Conservation (phyloP, 2,888 invertebrate species). For the Pandemis corylana region DNA sequence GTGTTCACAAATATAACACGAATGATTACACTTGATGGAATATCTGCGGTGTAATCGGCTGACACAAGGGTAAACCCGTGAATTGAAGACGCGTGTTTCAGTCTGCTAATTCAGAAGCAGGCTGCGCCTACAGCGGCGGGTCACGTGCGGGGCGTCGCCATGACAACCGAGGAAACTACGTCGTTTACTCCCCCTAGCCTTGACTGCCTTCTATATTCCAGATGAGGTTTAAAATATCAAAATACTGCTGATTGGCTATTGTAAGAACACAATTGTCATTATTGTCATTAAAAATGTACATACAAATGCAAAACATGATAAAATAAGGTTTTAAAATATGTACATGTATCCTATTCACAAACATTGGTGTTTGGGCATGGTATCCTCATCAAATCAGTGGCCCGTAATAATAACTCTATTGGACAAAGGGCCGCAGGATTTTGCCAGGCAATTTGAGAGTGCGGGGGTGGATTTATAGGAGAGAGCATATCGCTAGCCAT, state of each 20-base stretch:
- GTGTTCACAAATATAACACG: slow-evolving; percentile 51
- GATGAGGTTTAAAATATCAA: neutral
- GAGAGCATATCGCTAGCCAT: slow-evolving; percentile 49
- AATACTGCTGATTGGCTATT: slow-evolving; percentile 8
- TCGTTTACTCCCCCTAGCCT: slow-evolving; percentile 65
- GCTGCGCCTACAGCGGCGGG: slow-evolving; percentile 59
- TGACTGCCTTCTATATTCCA: slow-evolving; percentile 46
- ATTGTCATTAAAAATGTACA: neutral
- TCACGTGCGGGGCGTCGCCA: slow-evolving; percentile 79
- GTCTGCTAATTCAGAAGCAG: slow-evolving; percentile 68
- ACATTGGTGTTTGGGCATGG: slow-evolving; percentile 37
- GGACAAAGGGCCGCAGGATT: slow-evolving; percentile 75
- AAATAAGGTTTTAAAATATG: neutral
- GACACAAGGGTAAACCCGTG: slow-evolving; percentile 62
- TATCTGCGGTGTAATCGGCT: slow-evolving; percentile 59
- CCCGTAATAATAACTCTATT: slow-evolving; percentile 77
- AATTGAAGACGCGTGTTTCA: slow-evolving; percentile 59
- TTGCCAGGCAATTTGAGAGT: slow-evolving; percentile 72
- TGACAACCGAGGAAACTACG: slow-evolving; percentile 79
- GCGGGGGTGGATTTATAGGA: slow-evolving; percentile 60
- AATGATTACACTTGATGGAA: slow-evolving; percentile 61
- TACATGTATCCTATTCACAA: neutral
- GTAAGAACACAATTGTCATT: neutral
- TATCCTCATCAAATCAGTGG: slow-evolving; percentile 72
- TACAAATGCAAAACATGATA: neutral